A percentile compares a stretch with the other conserved stretches of the same genome.
Conservation (phyloP, 2,888 invertebrate genomes). For the Pyrocoelia pectoralis region DNA sequence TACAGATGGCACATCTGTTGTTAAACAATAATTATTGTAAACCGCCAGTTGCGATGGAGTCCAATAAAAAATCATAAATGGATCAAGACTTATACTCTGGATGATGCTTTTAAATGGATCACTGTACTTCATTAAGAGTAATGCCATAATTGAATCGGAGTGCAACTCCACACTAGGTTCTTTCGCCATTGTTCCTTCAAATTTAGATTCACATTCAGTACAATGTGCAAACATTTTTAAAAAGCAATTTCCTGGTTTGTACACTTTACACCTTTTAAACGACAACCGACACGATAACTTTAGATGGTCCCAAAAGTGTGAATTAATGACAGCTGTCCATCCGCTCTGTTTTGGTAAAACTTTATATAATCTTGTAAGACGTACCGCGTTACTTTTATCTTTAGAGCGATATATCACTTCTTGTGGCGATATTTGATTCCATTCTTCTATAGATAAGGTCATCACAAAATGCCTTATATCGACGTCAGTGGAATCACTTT, state of each 20-base stretch:
- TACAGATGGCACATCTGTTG: no score
- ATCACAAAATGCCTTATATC: background rate
- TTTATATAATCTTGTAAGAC: constrained; percentile 1
- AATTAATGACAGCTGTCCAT: background rate
- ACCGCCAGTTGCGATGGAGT: no score
- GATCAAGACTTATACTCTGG: no score
- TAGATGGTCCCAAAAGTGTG: constrained; percentile 1
- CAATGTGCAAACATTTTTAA: background rate
- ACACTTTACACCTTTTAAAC: background rate
- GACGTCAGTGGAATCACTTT: background rate
- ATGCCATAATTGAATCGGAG: no score
- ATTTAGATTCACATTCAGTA: background rate
- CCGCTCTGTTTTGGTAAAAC: background rate
- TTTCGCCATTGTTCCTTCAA: background rate
- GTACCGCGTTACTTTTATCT: background rate
- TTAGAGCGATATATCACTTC: background rate
- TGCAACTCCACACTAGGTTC: background rate
- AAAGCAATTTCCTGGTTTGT: background rate
- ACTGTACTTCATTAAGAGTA: no score
- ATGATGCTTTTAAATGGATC: no score
- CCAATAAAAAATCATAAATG: no score
- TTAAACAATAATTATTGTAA: no score
- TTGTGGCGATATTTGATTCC: background rate
- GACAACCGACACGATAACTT: background rate
- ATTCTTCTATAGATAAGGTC: background rate